These are phyloP conservation scores for Aphelocoma californica DNA, from an alignment of 2,797 vertebrate genomes.

Conservation along the genomic window DNA sequence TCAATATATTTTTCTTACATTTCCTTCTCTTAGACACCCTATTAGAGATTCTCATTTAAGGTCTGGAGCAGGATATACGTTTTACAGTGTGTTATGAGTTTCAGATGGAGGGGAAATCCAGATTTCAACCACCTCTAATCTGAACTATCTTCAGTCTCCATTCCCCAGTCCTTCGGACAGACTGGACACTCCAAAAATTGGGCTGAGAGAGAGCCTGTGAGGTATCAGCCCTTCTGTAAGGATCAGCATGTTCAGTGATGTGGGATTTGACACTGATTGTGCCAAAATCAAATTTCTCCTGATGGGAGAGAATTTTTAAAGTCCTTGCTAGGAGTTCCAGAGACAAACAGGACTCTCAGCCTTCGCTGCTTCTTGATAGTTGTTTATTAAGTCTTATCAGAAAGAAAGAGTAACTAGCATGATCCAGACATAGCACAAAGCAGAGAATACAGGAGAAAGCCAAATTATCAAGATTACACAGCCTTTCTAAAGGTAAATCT, in stretches of 20 bases:
- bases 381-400: no score
- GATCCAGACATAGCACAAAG: no score
- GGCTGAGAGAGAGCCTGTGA: neutral
- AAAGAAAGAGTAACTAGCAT: no score
- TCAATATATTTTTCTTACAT: neutral
- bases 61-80: neutral
- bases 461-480: no score
- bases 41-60: neutral
- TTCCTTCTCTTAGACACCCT: neutral
- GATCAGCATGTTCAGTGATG: neutral
- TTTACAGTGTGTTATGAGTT: neutral
- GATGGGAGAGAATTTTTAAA: no score
- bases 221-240: neutral
- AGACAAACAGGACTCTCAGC: no score
- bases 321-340: no score
- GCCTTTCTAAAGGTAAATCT: no score
- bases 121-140: neutral
- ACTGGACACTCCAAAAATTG: neutral
- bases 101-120: neutral
- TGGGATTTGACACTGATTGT: neutral
- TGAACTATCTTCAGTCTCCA: neutral
- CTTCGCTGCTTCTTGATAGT: no score
- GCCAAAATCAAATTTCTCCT: no score
- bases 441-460: no score
- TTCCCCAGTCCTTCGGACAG: rapidly evolving